Conservation (phyloP, 1,140 invertebrate genomes). For the Drosophila trapezifrons region DNA sequence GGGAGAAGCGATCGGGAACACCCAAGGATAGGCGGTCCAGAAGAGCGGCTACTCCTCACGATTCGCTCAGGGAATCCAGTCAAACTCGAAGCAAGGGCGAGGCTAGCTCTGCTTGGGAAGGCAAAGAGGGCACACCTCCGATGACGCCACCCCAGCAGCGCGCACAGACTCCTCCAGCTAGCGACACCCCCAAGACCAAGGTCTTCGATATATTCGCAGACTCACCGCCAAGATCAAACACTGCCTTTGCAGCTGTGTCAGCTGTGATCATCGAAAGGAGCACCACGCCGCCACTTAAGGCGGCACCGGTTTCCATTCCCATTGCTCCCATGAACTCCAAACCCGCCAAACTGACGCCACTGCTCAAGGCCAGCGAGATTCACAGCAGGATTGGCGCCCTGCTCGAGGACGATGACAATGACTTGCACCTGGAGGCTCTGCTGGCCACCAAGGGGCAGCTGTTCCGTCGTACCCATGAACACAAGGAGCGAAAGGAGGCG, state of each 20-base stretch:
- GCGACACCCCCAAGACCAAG: constrained; percentile 26
- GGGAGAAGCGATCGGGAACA: not conserved
- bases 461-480: constrained; percentile 56
- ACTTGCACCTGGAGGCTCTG: constrained; percentile 60
- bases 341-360: constrained; percentile 18
- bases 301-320: not conserved
- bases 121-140: constrained; percentile 23
- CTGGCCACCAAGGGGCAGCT: constrained; percentile 58
- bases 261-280: constrained; percentile 39
- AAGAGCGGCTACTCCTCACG: not conserved
- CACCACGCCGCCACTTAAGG: constrained; percentile 58
- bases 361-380: constrained; percentile 70
- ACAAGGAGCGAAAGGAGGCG: constrained; percentile 52
- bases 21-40: constrained; percentile 3
- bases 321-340: not conserved
- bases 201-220: constrained; percentile 73
- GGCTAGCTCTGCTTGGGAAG: not conserved
- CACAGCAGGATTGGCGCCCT: constrained; percentile 74
- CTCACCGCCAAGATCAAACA: constrained; percentile 73
- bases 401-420: constrained; percentile 73
- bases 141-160: constrained; percentile 17
- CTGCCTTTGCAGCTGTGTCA: constrained; percentile 18
- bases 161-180: not conserved
- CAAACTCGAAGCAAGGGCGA: not conserved
- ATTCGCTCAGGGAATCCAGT: not conserved